Evolutionary conservation across 2,797 vertebrate species (phyloP).

Genomic region (Amblyopsis hoosieri): DNA sequence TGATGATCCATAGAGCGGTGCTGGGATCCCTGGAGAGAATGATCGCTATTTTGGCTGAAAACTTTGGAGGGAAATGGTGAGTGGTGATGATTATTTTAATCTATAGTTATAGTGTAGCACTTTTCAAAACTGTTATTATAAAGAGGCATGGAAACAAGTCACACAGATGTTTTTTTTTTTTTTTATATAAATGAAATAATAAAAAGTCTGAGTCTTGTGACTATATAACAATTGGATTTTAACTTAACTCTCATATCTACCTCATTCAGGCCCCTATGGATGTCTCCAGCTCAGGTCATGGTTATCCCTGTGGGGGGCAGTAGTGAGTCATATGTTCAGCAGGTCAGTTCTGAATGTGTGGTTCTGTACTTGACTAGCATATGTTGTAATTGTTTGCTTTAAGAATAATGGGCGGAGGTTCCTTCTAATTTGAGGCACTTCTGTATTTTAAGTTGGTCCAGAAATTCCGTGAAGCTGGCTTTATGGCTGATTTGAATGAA

Average conservation of each 20-base stretch:
- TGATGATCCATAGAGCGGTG: constrained; percentile 92
- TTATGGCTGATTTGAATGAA: constrained; percentile 78
- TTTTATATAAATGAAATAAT: not conserved
- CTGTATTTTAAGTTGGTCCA: constrained; percentile 78
- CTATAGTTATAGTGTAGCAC: not conserved
- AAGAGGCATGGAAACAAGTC: too few species aligned
- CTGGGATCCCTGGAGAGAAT: constrained; percentile 92
- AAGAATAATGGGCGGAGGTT: constrained; percentile 12
- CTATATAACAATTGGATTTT: not conserved
- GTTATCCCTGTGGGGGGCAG: constrained; percentile 84
- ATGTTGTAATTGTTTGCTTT: constrained; percentile 18
- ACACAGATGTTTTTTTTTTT: not conserved
- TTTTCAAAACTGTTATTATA: too few species aligned
- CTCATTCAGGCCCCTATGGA: constrained; percentile 87
- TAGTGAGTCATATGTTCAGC: constrained; percentile 78
- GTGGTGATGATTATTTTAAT: too few species aligned
- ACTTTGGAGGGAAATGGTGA: constrained; percentile 89
- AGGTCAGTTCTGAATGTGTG: constrained; percentile 74
- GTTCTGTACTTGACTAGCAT: constrained; percentile 8
- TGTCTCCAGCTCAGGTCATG: constrained; percentile 88
- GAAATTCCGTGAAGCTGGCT: constrained; percentile 76
- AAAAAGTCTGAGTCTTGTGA: not conserved
- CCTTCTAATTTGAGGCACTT: constrained; percentile 18
- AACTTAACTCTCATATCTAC: not conserved
- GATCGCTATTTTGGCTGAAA: constrained; percentile 89